Evolutionary conservation across 2,113 vertebrate genomes (phyloP).

Genomic region (Eolophus roseicapilla): DNA sequence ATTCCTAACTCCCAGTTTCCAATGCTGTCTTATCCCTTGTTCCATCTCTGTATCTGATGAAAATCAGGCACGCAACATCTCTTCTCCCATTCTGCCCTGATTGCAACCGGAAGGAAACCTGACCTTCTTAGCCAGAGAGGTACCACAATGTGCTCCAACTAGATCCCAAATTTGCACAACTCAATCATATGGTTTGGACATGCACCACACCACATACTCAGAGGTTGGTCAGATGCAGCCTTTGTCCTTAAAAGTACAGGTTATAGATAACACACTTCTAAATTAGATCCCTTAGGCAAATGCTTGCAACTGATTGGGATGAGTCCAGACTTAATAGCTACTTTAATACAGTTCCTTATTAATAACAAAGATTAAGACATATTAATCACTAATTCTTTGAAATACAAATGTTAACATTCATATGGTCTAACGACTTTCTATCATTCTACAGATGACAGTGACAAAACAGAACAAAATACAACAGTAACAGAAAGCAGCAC

Average conservation of each 20-base stretch:
- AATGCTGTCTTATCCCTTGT: not conserved
- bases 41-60: not conserved
- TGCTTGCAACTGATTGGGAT: not conserved
- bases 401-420: not conserved
- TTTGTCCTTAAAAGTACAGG: not conserved
- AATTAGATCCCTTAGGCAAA: not conserved
- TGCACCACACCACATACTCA: not conserved
- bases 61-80: not conserved
- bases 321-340: not conserved
- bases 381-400: not conserved
- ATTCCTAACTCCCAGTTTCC: not conserved
- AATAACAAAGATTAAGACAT: not conserved
- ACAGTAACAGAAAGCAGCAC: not conserved
- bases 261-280: not conserved
- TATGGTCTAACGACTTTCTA: not conserved
- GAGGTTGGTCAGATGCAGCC: not conserved
- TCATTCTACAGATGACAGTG: not conserved
- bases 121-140: not conserved
- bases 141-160: not conserved
- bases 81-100: not conserved
- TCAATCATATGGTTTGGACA: not conserved
- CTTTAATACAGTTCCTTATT: not conserved
- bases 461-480: slow-evolving; percentile 7
- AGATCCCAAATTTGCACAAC: not conserved
- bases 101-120: not conserved